Evolutionary conservation across 2,888 invertebrate genomes (phyloP), one percentile per base, ranked within the genome.

Genomic region (Scaptomyza cyrtandrae): DNA sequence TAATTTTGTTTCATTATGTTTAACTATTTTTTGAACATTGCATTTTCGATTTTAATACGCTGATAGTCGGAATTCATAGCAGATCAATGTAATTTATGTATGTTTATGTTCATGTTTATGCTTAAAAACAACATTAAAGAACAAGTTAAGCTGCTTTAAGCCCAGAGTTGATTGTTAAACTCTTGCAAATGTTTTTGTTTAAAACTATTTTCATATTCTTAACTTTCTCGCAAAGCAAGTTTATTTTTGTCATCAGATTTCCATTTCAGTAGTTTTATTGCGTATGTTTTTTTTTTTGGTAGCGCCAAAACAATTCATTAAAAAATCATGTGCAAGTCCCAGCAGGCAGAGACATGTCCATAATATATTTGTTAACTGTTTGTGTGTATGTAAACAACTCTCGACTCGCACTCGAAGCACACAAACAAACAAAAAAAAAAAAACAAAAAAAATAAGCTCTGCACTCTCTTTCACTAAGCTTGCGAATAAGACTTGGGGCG

Each of bases 291-390:
- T 35, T 35, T 13, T 35, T 62, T 39, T 59, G 60, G 9, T 39
- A 61, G 58, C 64, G 50, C 29, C 59, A 74, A 74, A 56, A 67
- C 70, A 74, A 75, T 64, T 70, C 79, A 78, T 80, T 81, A 74
- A 70, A 81, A 71, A 80, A 73, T 73, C 73, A 84, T 73, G 73
- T 45, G 46, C 61, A 61, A 58, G 41, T 3, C 5, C 61, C 58
- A 52, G 50, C 49, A 48, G 33, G 50, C 35, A 50, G 14, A 56
- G 68, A 64, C 64, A 55, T 59, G 68, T 45, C 37, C 50, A 44
- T 69, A 60, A 72, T 46, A 62, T 14, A 14, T 19, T 1, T 37
- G 14, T 37, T 6, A 10, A 14, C 39, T 7, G 6, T n/a, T n/a
- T 39, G 13, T 16, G 13, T n/a, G n/a, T 45, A 50, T 13, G n/a